Conservation (phyloP, 2,113 vertebrate species). For the Zosterops hypoxanthus region DNA sequence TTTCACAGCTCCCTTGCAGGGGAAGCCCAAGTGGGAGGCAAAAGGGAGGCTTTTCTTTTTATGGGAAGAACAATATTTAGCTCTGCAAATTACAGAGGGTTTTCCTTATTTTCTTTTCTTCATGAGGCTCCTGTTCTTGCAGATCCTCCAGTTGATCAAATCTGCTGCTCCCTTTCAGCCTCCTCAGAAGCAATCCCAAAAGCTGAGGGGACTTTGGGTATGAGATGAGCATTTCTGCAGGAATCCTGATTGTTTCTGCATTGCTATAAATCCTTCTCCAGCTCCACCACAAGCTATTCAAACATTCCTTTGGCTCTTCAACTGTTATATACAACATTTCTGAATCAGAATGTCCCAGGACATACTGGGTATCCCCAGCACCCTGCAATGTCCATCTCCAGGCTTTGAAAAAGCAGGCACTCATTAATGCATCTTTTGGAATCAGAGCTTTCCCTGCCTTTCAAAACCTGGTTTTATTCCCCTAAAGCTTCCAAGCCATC, state of each 20-base stretch:
- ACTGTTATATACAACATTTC: background rate
- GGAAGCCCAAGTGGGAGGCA: background rate
- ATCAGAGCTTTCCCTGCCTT: background rate
- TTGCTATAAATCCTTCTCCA: background rate
- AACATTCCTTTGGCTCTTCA: background rate
- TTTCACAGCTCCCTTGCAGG: slow-evolving; percentile 11
- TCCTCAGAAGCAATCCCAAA: background rate
- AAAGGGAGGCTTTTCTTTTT: background rate
- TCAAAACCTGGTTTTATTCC: background rate
- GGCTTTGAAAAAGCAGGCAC: background rate
- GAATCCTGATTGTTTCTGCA: background rate
- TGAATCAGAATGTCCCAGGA: background rate
- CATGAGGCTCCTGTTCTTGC: background rate
- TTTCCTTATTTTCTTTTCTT: background rate
- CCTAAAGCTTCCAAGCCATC: background rate
- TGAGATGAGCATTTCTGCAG: background rate
- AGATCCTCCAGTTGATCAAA: background rate
- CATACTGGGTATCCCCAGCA: background rate
- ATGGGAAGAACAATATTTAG: background rate
- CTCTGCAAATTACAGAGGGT: background rate
- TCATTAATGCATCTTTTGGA: background rate
- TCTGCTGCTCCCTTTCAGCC: background rate
- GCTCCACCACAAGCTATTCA: background rate
- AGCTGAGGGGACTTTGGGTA: background rate
- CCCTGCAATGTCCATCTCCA: background rate